Percentiles rank a stretch among this genome's conserved stretches.
phyloP scores from a whole-genome alignment of 2,113 vertebrate species.

The Gobius niger region DNA sequence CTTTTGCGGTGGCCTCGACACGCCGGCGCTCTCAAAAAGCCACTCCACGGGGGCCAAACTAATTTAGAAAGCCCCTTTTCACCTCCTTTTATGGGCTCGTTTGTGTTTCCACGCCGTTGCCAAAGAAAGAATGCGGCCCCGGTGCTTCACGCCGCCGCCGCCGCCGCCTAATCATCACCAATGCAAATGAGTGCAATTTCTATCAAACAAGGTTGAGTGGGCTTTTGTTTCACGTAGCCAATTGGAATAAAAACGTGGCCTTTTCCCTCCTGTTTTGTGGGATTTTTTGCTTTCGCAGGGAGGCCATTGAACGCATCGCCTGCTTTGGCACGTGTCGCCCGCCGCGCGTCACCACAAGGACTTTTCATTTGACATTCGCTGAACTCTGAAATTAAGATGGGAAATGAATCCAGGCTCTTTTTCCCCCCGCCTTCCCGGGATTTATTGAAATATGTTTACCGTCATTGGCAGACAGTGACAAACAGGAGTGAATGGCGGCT shows the following conservation, averaged over 20 bases:
- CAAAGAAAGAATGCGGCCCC: constrained; percentile 60
- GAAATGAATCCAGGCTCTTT: constrained; percentile 53
- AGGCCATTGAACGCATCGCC: constrained; percentile 67
- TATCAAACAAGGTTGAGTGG: constrained; percentile 76
- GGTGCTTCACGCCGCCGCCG: constrained; percentile 57
- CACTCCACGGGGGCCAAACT: constrained; percentile 66
- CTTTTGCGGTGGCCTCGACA: constrained; percentile 56
- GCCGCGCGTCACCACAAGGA: constrained; percentile 60
- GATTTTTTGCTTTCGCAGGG: constrained; percentile 52
- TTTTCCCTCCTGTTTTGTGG: constrained; percentile 41
- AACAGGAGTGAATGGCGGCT: background rate
- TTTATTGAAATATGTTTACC: background rate
- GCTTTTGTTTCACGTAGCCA: constrained; percentile 72
- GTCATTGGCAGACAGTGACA: constrained; percentile 5
- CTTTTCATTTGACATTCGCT: constrained; percentile 62
- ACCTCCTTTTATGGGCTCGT: constrained; percentile 50
- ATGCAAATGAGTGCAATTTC: constrained; percentile 76
- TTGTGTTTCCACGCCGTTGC: constrained; percentile 23
- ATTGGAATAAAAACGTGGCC: constrained; percentile 59
- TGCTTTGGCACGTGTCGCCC: constrained; percentile 55
- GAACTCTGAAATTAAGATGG: constrained; percentile 59
- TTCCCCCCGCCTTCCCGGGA: background rate
- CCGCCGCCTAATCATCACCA: constrained; percentile 69
- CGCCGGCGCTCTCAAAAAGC: constrained; percentile 59
- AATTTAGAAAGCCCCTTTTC: constrained; percentile 72